Evolutionary conservation across 2,888 invertebrate genomes (phyloP), one percentile per base, ranked within the genome.

Genomic region (Oxystoma pomonae): DNA sequence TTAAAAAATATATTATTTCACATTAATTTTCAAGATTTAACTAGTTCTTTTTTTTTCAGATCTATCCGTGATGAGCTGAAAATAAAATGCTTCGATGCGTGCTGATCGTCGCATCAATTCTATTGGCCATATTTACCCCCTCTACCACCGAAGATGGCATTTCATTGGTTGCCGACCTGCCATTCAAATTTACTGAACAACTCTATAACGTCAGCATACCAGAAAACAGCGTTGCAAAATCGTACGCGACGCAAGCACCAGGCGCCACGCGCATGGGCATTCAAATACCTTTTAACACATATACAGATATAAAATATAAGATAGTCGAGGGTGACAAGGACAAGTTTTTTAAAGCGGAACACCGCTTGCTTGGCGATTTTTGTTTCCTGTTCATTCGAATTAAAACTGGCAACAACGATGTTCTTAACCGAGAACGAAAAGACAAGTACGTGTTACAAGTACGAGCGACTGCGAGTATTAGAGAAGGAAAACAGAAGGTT

Each of bases 291-390:
- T 71, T 71, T 55, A 72, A 73, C 60, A 70, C 74, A 12, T 73
- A 79, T 66, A 75, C 81, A 61, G 87, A 87, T 70, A 86, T 97
- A 58, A 90, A 90, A 70, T 98, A 90, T 81, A 90, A 91, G 76
- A 95, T 98, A 77, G 86, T 90, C 18, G 87, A 87, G 73, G 96
- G 96, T 56, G 95, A 96, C 81, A 87, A 87, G 60, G 92, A 94
- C 76, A 91, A 90, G 77, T 90, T 96, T 77, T 98, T 98, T 82
- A 95, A 94, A 79, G 94, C 94, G 7, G 96, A 97, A 78, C 91
- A 93, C 72, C 86, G 90, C 65, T 83, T 88, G 65, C 90, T 98
- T 60, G 98, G 98, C 51, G 96, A 98, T 82, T 96, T 97, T 83
- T 94, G 94, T 79, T 98, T 98, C 81, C 84, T 98, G 61, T 84